Conservation (phyloP, 2,888 invertebrate genomes). For the Drosophila mayaguana region DNA sequence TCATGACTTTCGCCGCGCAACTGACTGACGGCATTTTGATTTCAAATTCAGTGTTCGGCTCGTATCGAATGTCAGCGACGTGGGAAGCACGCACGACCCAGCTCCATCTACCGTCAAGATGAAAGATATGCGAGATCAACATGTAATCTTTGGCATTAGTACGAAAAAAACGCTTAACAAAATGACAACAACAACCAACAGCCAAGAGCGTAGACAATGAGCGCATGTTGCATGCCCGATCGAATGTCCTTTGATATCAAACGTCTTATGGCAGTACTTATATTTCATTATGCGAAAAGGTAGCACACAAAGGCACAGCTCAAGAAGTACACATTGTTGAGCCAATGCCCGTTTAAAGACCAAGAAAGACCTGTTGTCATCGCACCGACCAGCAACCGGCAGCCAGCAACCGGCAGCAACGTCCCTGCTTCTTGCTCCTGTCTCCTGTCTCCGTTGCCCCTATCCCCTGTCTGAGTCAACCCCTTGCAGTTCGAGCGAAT, state of each 20-base stretch:
- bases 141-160: conserved; percentile 80
- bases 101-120: conserved; percentile 66
- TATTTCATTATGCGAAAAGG: conserved; percentile 79
- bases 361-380: conserved; percentile 65
- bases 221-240: conserved; percentile 80
- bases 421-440: conserved; percentile 14
- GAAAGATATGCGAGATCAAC: conserved; percentile 83
- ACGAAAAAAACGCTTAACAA: conserved; percentile 68
- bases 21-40: conserved; percentile 80
- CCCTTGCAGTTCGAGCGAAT: conserved; percentile 67
- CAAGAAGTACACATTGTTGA: conserved; percentile 32
- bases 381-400: conserved; percentile 21
- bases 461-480: conserved; percentile 63
- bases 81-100: conserved; percentile 76
- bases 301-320: conserved; percentile 44
- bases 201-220: conserved; percentile 46
- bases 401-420: conserved; percentile 3
- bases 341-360: conserved; percentile 25
- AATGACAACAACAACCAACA: conserved; percentile 35
- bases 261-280: conserved; percentile 66
- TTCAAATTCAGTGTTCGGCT: conserved; percentile 50
- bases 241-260: conserved; percentile 79
- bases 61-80: conserved; percentile 81
- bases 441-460: conserved; percentile 13
- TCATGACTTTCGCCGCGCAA: conserved; percentile 59